Evolutionary conservation across 2,113 vertebrate genomes (phyloP).

Genomic region (Micronycteris hirsuta): DNA sequence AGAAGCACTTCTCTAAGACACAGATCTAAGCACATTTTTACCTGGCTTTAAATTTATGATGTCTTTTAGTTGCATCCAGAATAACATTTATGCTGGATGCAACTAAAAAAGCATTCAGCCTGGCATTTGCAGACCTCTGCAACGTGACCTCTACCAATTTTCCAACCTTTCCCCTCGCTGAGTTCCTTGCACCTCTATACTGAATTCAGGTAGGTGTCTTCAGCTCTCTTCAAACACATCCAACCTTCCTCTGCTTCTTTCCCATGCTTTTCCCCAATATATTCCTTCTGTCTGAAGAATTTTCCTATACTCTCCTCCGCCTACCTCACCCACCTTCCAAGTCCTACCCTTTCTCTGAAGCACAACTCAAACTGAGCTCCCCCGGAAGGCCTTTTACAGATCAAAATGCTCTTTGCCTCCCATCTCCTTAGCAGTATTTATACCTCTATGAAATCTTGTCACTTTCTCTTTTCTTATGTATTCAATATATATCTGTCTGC

Average conservation of each 20-base stretch:
- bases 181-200: neutral
- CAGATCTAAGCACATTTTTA: neutral
- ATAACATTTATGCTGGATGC: neutral
- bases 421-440: neutral
- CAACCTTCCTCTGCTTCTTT: neutral
- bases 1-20: neutral
- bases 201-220: neutral
- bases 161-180: neutral
- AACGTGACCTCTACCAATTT: neutral
- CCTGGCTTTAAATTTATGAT: neutral
- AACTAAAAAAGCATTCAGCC: neutral
- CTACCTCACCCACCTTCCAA: neutral
- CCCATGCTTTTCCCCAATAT: neutral
- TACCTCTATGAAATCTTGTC: neutral
- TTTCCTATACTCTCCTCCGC: neutral
- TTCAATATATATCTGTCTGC: neutral
- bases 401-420: neutral
- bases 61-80: neutral
- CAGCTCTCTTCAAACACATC: neutral
- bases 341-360: neutral
- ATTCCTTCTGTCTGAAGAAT: neutral
- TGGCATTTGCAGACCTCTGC: neutral
- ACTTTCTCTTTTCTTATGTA: neutral
- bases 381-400: neutral
- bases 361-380: neutral